These are phyloP conservation scores for Trogon surrucura DNA, from an alignment of 2,113 vertebrate species.

Conservation along the genomic window DNA sequence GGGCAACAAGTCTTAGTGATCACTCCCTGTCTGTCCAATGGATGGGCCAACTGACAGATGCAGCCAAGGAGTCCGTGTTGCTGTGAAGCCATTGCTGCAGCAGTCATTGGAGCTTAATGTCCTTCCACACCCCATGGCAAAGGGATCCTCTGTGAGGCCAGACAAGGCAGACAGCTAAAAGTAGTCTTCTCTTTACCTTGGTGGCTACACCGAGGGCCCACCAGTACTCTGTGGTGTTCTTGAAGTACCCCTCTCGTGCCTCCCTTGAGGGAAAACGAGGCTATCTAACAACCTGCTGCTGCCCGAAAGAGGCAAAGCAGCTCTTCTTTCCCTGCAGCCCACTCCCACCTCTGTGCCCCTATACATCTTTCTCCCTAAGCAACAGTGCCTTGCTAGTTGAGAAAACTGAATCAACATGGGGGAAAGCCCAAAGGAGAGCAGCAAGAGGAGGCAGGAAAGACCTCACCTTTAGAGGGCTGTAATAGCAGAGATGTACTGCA, in stretches of 20 bases:
- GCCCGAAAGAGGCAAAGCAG: not conserved
- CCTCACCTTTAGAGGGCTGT: not conserved
- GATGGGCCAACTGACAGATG: not conserved
- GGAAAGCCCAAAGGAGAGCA: not conserved
- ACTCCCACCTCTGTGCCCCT: not conserved
- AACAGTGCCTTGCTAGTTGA: not conserved
- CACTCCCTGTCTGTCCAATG: not conserved
- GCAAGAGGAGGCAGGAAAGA: not conserved
- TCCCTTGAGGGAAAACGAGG: not conserved
- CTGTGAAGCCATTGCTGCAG: not conserved
- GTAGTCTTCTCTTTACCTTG: not conserved
- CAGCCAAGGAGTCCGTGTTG: rapidly evolving
- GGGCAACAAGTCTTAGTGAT: not conserved
- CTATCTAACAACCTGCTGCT: not conserved
- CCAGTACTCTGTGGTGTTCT: not conserved
- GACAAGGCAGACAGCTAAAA: not conserved
- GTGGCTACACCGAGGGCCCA: not conserved
- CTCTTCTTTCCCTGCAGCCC: not conserved
- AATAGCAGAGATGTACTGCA: not conserved
- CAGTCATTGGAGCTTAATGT: not conserved
- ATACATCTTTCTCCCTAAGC: not conserved
- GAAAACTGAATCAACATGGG: not conserved
- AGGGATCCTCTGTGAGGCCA: not conserved
- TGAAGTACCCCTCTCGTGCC: not conserved
- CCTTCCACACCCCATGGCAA: not conserved